Evolutionary conservation across 2,888 invertebrate species (phyloP), one percentile per base, ranked within the genome.

Genomic region (Meliscaeva auricollis): DNA sequence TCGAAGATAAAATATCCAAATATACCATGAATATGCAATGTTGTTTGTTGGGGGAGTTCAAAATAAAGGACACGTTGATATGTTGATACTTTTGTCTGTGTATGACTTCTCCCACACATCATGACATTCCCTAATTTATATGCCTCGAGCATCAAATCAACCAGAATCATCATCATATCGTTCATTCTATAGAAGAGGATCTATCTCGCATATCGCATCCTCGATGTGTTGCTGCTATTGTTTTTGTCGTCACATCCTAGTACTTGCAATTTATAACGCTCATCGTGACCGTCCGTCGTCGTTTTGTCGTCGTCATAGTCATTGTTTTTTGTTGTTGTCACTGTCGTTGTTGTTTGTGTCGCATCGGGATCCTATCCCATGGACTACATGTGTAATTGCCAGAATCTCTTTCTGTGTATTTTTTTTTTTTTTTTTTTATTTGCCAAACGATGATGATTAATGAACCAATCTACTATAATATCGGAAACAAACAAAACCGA

Each of bases 311-410:
- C n/a, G n/a, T n/a, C n/a, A n/a, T n/a, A n/a, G n/a, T n/a, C n/a
- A n/a, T n/a, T n/a, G n/a, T n/a, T n/a, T n/a, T n/a, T n/a, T n/a
- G n/a, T n/a, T n/a, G n/a, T n/a, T n/a, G n/a, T n/a, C n/a, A n/a
- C n/a, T 35, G 56, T 35, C 7, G 20, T 35, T 17, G 20, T 56
- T 35, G 38, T 38, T 20, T 17, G 20, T 48, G 38, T 35, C 89
- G 97, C 97, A 88, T 96, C 96, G 93, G 97, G 96, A 88, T 97
- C 95, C 93, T 58, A 98, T 99, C 90, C 26, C 97, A 97, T 89
- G 99, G 98, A 90, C 96, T 95, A 94, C 98, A 98, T 87, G 98
- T 98, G 94, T 99, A 99, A 93, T 97, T 97, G 90, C 97, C 92
- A 88, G 91, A 90, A 89, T 92, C 91, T 87, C 90, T 90, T 89